Base-by-base conservation (phyloP, 2,797 vertebrate genomes). In the Danio aesculapii region DNA sequence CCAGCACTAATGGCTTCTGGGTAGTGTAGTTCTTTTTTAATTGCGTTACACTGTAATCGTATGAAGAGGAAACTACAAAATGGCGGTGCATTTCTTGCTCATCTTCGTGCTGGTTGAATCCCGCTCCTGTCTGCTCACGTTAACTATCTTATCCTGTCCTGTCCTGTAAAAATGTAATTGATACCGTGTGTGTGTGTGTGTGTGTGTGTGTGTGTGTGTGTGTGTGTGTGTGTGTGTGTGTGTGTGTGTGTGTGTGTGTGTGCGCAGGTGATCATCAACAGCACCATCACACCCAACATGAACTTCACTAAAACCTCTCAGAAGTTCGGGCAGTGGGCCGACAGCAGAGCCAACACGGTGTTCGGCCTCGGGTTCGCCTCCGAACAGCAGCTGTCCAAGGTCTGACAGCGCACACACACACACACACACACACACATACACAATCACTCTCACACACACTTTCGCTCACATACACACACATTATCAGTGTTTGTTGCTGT, bases 231-330 rank as follows among this genome's bases (percentile, higher is more conserved):
- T 75, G 79, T 71, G 46, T 47, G 11, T 17, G 68, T 46, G 41
- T 21, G 39, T 71, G 21, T 76, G 50, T 58, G 13, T 64, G 30
- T 53, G 43, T 44, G 47, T 49, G 70, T 63, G 47, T 64, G 10
- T 10, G 49, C 14, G 53, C 92, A 99, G 97, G 98, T 98, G 88
- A 97, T 99, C 83, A 99, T 99, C 86, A 99, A 99, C 94, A 99
- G 98, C 92, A 99, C 98, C 85, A 98, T 99, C 92, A 97, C 97
- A 5, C 97, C 98, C 73, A 99, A 98, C 85, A 99, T 98, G 97
- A 99, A 96, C 53, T 99, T 99, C 91, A 98, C 98, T 0, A 98
- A 98, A 88, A 98, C 97, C 0, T 98, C 97, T 0, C 97, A 98
- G 94, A 98, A 98, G 92, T 98, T 98, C 0, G 97, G 97, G 77